Evolutionary conservation across 2,888 invertebrate species (phyloP).

Genomic region (Drosophila anceps): DNA sequence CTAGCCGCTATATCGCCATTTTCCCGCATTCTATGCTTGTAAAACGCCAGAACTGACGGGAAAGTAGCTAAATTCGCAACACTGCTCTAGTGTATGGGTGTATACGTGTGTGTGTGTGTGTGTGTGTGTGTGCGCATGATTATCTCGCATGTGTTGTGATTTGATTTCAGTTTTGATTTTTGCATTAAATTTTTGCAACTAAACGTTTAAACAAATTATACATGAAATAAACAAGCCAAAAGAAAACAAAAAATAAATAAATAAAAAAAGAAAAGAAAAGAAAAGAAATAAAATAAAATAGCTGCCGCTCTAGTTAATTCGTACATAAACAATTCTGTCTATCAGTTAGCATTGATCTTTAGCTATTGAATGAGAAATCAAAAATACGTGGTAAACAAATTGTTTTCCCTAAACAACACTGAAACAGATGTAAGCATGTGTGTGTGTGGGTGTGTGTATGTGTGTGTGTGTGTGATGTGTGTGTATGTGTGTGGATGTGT

Average conservation of each 20-base stretch:
- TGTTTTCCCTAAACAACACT: not conserved
- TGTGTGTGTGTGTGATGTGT: too few species aligned
- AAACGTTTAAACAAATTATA: slow-evolving; percentile 52
- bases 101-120: too few species aligned
- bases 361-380: slow-evolving; percentile 40
- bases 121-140: too few species aligned
- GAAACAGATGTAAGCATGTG: not conserved
- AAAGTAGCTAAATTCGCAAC: too few species aligned
- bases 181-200: slow-evolving; percentile 31
- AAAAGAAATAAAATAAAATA: slow-evolving; percentile 6
- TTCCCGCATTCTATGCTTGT: too few species aligned
- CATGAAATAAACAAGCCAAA: slow-evolving; percentile 58
- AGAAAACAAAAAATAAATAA: not conserved
- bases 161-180: slow-evolving; percentile 23
- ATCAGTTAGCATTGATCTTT: slow-evolving; percentile 62
- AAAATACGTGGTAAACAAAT: slow-evolving; percentile 4
- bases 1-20: too few species aligned
- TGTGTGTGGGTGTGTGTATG: not conserved
- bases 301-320: slow-evolving; percentile 27
- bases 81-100: too few species aligned
- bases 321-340: slow-evolving; percentile 17
- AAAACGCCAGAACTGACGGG: too few species aligned
- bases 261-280: too few species aligned
- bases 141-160: slow-evolving; percentile 4
- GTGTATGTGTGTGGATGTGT: not conserved